Evolutionary conservation across 2,888 invertebrate genomes (phyloP).

Genomic region (Sclerodermus sp.): DNA sequence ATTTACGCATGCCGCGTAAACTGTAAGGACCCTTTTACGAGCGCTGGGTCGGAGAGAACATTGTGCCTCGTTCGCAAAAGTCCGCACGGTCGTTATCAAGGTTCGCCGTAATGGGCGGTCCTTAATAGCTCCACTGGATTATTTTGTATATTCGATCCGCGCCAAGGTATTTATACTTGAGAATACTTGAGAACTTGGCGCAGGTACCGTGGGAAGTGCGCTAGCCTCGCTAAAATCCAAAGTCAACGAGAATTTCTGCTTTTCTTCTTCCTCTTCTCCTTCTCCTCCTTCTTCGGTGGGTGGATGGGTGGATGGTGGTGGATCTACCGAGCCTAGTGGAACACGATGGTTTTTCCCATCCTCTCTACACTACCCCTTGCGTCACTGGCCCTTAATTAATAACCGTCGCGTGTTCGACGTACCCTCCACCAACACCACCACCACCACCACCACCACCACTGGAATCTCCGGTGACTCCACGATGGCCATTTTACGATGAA

Average conservation of each 20-base stretch:
- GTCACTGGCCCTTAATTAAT: no score
- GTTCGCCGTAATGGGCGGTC: conserved; percentile 8
- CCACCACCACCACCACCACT: no score
- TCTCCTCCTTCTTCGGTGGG: neutral
- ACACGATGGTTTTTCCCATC: no score
- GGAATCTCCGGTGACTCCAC: no score
- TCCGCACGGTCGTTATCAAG: neutral
- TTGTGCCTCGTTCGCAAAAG: conserved; percentile 4
- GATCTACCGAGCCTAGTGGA: no score
- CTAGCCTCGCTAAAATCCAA: neutral
- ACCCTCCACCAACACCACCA: no score
- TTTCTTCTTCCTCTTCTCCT: neutral
- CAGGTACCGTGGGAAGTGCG: neutral
- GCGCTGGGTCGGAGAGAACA: conserved; percentile 5
- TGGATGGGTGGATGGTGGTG: no score
- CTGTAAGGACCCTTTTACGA: conserved; percentile 15
- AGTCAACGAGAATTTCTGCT: neutral
- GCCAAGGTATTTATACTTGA: neutral
- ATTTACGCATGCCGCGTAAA: conserved; percentile 14
- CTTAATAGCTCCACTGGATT: conserved; percentile 13
- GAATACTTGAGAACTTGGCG: neutral
- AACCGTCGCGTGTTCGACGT: no score
- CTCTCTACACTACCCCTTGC: no score
- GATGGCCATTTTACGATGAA: no score
- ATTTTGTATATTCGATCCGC: conserved; percentile 5